phyloP scores from a whole-genome alignment of 2,797 vertebrate species.

The Lycodopsis pacificus region DNA sequence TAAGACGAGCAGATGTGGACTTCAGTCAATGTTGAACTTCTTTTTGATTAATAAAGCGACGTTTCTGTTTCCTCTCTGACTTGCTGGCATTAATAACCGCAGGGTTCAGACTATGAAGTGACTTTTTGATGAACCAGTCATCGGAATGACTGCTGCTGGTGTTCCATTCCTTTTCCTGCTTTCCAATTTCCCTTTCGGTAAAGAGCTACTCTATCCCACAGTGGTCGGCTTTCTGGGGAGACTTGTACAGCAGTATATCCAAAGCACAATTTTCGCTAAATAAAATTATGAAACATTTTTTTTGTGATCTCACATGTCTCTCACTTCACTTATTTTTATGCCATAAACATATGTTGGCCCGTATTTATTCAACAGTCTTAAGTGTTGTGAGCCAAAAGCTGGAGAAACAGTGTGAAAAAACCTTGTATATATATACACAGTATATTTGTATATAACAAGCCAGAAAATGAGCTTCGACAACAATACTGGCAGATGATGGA shows the following conservation, averaged over 20 bases:
- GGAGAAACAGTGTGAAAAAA: slow-evolving; percentile 23
- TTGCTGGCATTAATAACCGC: slow-evolving; percentile 55
- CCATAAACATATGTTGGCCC: not conserved
- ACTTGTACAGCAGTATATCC: not conserved
- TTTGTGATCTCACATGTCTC: not conserved
- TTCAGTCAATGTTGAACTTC: slow-evolving; percentile 32
- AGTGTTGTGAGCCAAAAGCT: slow-evolving; percentile 21
- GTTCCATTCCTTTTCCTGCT: slow-evolving; percentile 17
- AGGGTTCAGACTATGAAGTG: slow-evolving; percentile 10
- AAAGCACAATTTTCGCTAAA: slow-evolving; percentile 21
- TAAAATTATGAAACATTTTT: not conserved
- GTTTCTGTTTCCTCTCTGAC: slow-evolving; percentile 44
- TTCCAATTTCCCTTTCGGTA: slow-evolving; percentile 8
- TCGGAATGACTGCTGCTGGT: slow-evolving; percentile 42
- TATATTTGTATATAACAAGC: not conserved
- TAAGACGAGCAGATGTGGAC: slow-evolving; percentile 3
- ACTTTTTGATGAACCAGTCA: slow-evolving; percentile 34
- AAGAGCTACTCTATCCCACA: slow-evolving; percentile 19
- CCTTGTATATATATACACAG: not conserved
- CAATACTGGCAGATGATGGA: slow-evolving; percentile 69
- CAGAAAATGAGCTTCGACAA: slow-evolving; percentile 38
- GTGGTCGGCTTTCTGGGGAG: slow-evolving; percentile 7
- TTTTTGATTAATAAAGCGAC: slow-evolving; percentile 31
- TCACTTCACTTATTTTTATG: not conserved
- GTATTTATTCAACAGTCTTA: slow-evolving; percentile 13